Conservation (phyloP, 1,140 invertebrate species). For the Contarinia nasturtii region DNA sequence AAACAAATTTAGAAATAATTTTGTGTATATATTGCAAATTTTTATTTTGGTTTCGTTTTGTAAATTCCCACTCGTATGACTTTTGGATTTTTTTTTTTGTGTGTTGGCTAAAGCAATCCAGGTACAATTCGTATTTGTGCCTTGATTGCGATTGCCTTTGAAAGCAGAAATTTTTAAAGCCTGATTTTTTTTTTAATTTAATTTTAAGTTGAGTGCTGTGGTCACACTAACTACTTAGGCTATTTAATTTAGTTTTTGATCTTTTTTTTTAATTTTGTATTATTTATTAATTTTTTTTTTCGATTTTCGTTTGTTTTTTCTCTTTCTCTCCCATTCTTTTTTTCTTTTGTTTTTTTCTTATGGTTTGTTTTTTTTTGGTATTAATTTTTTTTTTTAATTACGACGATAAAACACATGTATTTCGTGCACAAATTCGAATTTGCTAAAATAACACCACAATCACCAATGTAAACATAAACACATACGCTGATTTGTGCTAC, state of each 20-base stretch:
- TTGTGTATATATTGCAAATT: background rate
- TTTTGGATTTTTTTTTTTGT: background rate
- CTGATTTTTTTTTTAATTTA: too few species aligned
- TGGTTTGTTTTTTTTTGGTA: slow-evolving; percentile 10
- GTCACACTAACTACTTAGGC: background rate
- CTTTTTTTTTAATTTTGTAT: slow-evolving; percentile 3
- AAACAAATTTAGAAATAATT: background rate
- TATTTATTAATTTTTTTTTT: slow-evolving; percentile 9
- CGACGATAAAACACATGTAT: background rate
- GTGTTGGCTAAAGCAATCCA: background rate
- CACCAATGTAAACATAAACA: too few species aligned
- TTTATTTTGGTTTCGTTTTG: slow-evolving; percentile 16
- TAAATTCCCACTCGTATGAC: background rate
- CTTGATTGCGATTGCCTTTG: too few species aligned
- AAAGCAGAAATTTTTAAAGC: too few species aligned
- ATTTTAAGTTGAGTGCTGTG: background rate
- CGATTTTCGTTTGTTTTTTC: slow-evolving; percentile 30
- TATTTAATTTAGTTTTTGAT: slow-evolving; percentile 3
- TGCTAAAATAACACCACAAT: too few species aligned
- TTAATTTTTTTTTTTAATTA: slow-evolving; percentile 13
- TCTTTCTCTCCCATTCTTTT: slow-evolving; percentile 13
- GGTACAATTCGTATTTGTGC: too few species aligned
- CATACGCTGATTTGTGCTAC: too few species aligned
- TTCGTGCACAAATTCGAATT: background rate
- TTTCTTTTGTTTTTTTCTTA: slow-evolving; percentile 8